Conservation (phyloP, 2,113 vertebrate species). For the Notothenia rossii region DNA sequence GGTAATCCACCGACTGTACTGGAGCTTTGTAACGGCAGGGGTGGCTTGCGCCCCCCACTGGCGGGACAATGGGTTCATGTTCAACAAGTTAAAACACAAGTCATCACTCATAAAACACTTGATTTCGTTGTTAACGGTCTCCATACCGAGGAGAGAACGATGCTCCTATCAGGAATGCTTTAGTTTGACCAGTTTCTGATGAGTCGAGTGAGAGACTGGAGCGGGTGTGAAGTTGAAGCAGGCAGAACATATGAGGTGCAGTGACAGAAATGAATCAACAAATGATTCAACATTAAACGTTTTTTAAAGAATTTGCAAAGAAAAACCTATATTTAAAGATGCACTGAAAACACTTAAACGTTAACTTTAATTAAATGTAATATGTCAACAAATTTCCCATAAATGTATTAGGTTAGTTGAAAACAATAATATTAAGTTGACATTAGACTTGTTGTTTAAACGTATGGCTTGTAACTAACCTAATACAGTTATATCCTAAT, state of each 20-base stretch:
- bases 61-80: background rate
- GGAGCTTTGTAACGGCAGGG: constrained; percentile 27
- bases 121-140: background rate
- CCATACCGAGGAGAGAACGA: background rate
- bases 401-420: too few species aligned
- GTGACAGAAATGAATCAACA: background rate
- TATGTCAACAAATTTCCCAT: too few species aligned
- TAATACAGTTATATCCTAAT: too few species aligned
- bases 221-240: background rate
- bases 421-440: too few species aligned
- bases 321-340: background rate
- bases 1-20: constrained; percentile 72
- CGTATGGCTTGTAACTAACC: too few species aligned
- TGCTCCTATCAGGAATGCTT: background rate
- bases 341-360: too few species aligned
- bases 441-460: too few species aligned
- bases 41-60: constrained; percentile 75
- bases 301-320: too few species aligned
- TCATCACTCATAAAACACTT: background rate
- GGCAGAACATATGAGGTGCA: background rate
- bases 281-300: background rate
- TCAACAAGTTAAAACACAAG: background rate
- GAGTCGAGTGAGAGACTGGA: background rate
- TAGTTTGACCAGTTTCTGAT: background rate
- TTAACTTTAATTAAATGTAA: too few species aligned